Evolutionary conservation across 1,140 invertebrate species (phyloP).

Genomic region (Dryas iulia): DNA sequence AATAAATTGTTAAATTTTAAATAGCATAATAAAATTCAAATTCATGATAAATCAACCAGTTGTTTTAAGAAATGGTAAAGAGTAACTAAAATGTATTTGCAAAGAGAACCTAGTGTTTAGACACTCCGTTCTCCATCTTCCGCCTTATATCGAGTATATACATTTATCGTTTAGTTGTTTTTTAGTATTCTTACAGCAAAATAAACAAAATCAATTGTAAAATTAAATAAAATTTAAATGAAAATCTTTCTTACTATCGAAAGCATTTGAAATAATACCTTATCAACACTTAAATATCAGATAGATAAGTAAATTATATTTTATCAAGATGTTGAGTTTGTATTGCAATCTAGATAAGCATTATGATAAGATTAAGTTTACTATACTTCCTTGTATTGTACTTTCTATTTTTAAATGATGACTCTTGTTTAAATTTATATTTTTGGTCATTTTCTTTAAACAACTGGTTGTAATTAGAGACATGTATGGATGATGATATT

Average conservation of each 20-base stretch:
- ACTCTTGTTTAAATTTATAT: too few species aligned
- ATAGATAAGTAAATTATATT: background rate
- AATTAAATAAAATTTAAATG: background rate
- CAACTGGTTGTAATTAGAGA: background rate
- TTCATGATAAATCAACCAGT: background rate
- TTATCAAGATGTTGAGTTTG: background rate
- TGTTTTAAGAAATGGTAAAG: background rate
- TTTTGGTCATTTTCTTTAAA: background rate
- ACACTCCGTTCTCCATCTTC: too few species aligned
- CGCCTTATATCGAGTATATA: too few species aligned
- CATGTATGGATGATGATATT: too few species aligned
- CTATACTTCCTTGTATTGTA: background rate
- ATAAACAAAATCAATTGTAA: background rate
- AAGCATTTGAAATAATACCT: background rate
- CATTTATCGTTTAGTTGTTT: too few species aligned
- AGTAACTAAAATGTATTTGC: too few species aligned
- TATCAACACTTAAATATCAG: background rate
- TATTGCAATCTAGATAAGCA: background rate
- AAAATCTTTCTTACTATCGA: background rate
- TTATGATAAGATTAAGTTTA: background rate
- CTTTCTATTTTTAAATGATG: too few species aligned
- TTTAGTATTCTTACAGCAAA: too few species aligned
- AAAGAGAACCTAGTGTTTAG: too few species aligned
- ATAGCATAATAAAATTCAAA: background rate
- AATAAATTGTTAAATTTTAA: constrained; percentile 1